Base-by-base conservation (phyloP, 2,113 vertebrate species). In the Nycticryphes semicollaris region DNA sequence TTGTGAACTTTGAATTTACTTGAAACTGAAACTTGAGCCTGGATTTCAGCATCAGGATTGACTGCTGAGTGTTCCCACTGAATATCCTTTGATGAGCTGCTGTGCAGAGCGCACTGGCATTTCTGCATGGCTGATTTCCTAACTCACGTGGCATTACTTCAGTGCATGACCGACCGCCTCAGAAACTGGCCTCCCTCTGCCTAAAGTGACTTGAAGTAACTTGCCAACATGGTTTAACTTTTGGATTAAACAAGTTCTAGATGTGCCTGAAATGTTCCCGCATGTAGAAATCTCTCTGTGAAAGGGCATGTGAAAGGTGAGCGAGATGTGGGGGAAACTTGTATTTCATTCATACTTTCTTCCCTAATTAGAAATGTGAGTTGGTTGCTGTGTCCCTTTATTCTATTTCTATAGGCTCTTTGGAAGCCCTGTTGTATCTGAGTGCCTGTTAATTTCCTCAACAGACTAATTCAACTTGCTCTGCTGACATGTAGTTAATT, bases 261-360 rank as follows among this genome's bases (percentile, higher is more conserved):
- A 79, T 91, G 47, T 76, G 74, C 63, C 90, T 74, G 92, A 92
- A 93, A 80, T 54, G 45, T 92, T 95, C 77, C 79, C 7, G 17
- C 53, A 33, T 19, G 28, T 30, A 85, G 69, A 93, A 96, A 87
- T 84, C 87, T 54, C 50, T 87, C 70, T 66, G 50, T 47, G 54
- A 96, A 96, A 89, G 89, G 77, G 87, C 89, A 74, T 89, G 89
- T 89, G 93, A 96, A 94, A 97, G 87, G 84, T 94, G 91, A 95
- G 84, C 2, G 12, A 91, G 77, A 39, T 39, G 21, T 51, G 35
- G 39, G 39, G 73, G 43, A 89, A 92, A 70, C n/a, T 30, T n/a
- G 27, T 84, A 20, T 59, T 91, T 82, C 63, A 60, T 76, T 94
- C 62, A 53, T 53, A 57, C 43, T 85, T 91, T 81, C 80, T 84